Base-by-base conservation (phyloP, 2,113 vertebrate genomes). In the Notarius lentiginosus region DNA sequence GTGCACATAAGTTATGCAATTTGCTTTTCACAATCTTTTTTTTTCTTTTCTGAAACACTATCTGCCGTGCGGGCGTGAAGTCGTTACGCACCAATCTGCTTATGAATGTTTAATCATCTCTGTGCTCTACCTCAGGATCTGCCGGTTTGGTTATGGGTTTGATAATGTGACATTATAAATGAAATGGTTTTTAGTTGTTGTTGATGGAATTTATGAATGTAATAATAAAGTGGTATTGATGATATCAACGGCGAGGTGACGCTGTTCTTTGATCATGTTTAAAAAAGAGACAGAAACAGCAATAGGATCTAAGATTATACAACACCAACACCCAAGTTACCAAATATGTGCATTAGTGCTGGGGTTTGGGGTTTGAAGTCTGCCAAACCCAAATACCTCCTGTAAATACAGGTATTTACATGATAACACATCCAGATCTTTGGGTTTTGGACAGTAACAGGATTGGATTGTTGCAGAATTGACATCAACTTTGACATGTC, bases 71-170 rank as follows among this genome's bases (percentile, higher is more conserved):
- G 93, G 92, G 91, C 94, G 94, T 94, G 83, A 90, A 73, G 56
- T 34, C 24, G 41, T 68, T 55, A 49, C 55, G 34, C 84, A 82
- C 94, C 92, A 84, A 92, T 87, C 93, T 92, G 90, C 94, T 95
- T 94, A 95, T 95, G 94, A 95, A 93, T 93, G 93, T 93, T 94
- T 95, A 95, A 95, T 83, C 65, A 27, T 95, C 95, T 95, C 95
- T 94, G 95, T 95, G 87, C 94, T 96, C 97, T 99, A 99, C 97
- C 98, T 99, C 98, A 97, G 94, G 92, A 94, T 95, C 96, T 92
- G 88, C 90, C 88, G 87, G 93, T 93, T 87, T 88, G 90, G 88
- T 90, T 91, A 91, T 87, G 79, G 90, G 89, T 91, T 93, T 90
- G 92, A 94, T 91, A 92, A 92, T 90, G 91, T 90, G 90, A 91